phyloP scores from a whole-genome alignment of 1,140 invertebrate genomes.

The Meteorus sp. region DNA sequence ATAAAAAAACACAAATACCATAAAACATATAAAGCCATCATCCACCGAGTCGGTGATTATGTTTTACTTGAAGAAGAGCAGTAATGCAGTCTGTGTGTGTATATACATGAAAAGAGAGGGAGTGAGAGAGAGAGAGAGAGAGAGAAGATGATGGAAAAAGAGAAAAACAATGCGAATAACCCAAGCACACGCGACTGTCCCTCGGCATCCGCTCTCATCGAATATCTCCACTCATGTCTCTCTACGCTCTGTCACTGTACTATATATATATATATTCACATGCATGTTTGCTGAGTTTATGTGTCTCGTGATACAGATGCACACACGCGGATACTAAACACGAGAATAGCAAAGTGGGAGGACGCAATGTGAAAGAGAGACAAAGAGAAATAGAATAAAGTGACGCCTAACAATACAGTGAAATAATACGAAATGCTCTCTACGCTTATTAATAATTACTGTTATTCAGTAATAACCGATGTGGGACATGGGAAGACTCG shows the following conservation, averaged over 20 bases:
- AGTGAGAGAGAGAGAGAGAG: too few species aligned
- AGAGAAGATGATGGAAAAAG: too few species aligned
- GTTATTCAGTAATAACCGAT: slow-evolving; percentile 58
- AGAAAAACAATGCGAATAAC: slow-evolving; percentile 9
- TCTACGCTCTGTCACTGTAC: slow-evolving; percentile 5
- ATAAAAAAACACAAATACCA: too few species aligned
- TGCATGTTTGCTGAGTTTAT: not conserved
- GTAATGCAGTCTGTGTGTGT: too few species aligned
- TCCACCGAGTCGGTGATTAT: too few species aligned
- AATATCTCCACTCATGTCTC: slow-evolving; percentile 39
- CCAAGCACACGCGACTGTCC: slow-evolving; percentile 54
- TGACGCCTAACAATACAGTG: slow-evolving; percentile 45
- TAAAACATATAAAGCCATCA: too few species aligned
- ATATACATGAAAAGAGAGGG: too few species aligned
- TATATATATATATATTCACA: slow-evolving; percentile 7
- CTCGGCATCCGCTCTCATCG: slow-evolving; percentile 59
- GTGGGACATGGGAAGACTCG: slow-evolving; percentile 57
- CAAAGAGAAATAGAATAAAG: slow-evolving; percentile 35
- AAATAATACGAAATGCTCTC: slow-evolving; percentile 27
- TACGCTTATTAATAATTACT: slow-evolving; percentile 57
- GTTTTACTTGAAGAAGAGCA: too few species aligned
- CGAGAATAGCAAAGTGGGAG: not conserved
- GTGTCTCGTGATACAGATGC: not conserved
- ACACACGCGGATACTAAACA: not conserved
- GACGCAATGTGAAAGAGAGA: slow-evolving; percentile 14